Evolutionary conservation across 2,888 invertebrate genomes (phyloP), one percentile per base, ranked within the genome.

Genomic region (Mayetiola destructor): DNA sequence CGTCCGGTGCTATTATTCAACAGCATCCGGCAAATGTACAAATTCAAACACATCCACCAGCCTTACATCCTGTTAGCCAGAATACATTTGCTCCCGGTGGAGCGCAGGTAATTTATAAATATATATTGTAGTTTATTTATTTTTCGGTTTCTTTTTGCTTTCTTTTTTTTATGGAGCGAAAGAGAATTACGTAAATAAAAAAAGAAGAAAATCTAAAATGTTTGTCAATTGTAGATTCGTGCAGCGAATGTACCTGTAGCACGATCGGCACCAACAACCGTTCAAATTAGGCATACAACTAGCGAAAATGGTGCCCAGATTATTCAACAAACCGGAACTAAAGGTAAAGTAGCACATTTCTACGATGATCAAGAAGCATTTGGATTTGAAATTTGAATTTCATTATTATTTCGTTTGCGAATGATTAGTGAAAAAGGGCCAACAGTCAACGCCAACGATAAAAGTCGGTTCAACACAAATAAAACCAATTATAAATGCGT

Each of bases 391-490:
- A 32, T 32, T 36, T 8, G 3, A 36, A 36, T 36, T n/a, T 39
- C 12, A 4, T 39, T 8, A 4, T 18, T 39, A 18, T 42, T 42
- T 21, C 14, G 21, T 42, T 42, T 39, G 9, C 6, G 20, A 18
- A 9, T 39, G 39, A 18, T 36, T 36, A 36, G n/a, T n/a, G n/a
- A n/a, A n/a, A 53, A 53, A 35, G 53, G 12, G 58, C 59, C 39
- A 48, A 30, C 29, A 39, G 14, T 53, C 57, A 30, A 62, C 64
- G 62, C 66, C 68, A 53, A 69, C 68, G 61, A 70, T 72, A 3
- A 72, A 72, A 64, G 70, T 72, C 57, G 72, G 72, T 32, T 70
- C 71, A 64, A 72, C 72, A 53, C 72, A 72, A 63, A 72, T 72
- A 52, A 72, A 72, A 65, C 68, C 70, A 59, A 67, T 68, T 32